phyloP scores from a whole-genome alignment of 1,140 invertebrate species.

The Cardiocondyla obscurior region DNA sequence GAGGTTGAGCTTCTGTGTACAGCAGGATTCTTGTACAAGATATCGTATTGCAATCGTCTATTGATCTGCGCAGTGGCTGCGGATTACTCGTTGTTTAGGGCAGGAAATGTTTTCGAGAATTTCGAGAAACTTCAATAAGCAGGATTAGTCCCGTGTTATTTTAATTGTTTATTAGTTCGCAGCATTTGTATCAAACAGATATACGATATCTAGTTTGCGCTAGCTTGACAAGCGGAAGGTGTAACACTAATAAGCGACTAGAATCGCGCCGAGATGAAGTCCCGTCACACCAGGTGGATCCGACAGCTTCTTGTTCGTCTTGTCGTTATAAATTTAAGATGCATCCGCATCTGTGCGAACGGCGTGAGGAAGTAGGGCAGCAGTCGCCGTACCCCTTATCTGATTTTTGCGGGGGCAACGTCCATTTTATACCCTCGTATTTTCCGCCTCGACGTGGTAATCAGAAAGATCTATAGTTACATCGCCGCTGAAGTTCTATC shows the following conservation, averaged over 20 bases:
- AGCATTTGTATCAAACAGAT: neutral
- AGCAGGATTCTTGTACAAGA: slow-evolving; percentile 26
- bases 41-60: slow-evolving; percentile 32
- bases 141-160: neutral
- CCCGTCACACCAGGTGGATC: slow-evolving; percentile 2
- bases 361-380: slow-evolving; percentile 48
- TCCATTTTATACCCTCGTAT: slow-evolving; percentile 53
- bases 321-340: slow-evolving; percentile 59
- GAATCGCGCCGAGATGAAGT: neutral
- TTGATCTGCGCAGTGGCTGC: slow-evolving; percentile 6
- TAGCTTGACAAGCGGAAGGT: neutral
- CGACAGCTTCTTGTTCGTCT: slow-evolving; percentile 37
- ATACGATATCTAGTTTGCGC: slow-evolving; percentile 21
- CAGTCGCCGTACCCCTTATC: slow-evolving; percentile 55
- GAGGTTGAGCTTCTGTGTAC: slow-evolving; percentile 12
- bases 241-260: slow-evolving; percentile 9
- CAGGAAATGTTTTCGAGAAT: neutral
- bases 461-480: slow-evolving; percentile 57
- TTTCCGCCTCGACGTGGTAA: slow-evolving; percentile 48
- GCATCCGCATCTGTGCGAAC: slow-evolving; percentile 34
- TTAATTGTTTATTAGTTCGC: too few relatives aligned
- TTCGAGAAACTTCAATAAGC: neutral
- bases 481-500: slow-evolving; percentile 45
- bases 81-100: neutral
- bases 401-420: slow-evolving; percentile 62